A percentile compares a stretch with the other conserved stretches of the same genome.
phyloP scores from a whole-genome alignment of 1,140 invertebrate species.

The Planococcus citri region DNA sequence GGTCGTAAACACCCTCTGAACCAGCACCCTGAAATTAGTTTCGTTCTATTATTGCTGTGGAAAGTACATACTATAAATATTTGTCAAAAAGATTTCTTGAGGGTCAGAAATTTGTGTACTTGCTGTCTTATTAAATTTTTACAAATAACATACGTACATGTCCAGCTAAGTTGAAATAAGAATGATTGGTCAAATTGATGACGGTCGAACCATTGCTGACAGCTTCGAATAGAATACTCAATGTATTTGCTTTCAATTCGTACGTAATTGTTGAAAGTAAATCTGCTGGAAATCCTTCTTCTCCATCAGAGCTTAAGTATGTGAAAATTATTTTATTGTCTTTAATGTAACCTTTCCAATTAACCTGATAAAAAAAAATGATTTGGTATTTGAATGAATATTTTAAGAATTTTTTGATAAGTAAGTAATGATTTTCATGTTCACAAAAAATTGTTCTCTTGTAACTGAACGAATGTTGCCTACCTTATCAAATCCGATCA shows the following conservation, averaged over 20 bases:
- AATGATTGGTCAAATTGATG: conserved; percentile 84
- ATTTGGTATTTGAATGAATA: too few species aligned
- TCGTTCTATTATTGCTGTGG: too few species aligned
- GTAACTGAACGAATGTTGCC: too few species aligned
- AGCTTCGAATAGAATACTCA: conserved; percentile 59
- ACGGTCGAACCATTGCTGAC: conserved; percentile 62
- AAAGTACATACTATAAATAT: not conserved
- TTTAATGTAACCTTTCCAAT: conserved; percentile 38
- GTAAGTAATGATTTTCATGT: not conserved
- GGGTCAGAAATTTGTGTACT: not conserved
- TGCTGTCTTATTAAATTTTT: not conserved
- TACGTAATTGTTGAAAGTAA: conserved; percentile 54
- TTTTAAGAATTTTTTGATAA: not conserved
- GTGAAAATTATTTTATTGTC: conserved; percentile 47
- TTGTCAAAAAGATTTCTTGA: not conserved
- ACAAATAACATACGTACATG: conserved; percentile 39
- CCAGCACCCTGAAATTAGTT: conserved; percentile 6
- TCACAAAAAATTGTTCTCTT: too few species aligned
- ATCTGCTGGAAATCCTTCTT: conserved; percentile 78
- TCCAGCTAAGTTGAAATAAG: conserved; percentile 87
- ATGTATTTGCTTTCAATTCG: conserved; percentile 54
- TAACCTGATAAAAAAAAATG: conserved; percentile 27
- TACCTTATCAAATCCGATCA: conserved; percentile 74
- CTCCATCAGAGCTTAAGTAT: conserved; percentile 59
- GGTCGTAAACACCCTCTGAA: conserved; percentile 10